A percentile compares a stretch with the other conserved stretches of the same genome.
These are phyloP conservation scores for Lepus oiostolus DNA, from an alignment of 2,797 vertebrate genomes.

Conservation along the genomic window DNA sequence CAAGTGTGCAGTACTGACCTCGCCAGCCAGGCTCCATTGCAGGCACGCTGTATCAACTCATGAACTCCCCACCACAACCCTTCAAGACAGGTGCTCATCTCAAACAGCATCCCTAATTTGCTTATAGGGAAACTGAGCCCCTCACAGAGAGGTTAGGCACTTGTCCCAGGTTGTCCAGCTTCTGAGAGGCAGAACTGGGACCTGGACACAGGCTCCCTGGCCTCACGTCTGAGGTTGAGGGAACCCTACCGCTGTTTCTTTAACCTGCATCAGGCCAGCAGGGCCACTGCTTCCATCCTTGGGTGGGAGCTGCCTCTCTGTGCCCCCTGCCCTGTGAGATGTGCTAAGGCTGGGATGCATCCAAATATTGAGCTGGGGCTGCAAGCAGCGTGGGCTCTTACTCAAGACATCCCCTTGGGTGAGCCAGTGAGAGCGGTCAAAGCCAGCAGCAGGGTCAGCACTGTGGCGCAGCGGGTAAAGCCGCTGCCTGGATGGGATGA, in stretches of 20 bases:
- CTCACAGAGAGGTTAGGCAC: neutral
- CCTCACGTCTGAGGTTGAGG: neutral
- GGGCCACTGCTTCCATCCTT: neutral
- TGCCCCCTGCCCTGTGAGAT: neutral
- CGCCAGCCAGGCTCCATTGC: neutral
- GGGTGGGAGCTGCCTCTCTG: too few species aligned
- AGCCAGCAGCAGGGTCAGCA: neutral
- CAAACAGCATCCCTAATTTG: neutral
- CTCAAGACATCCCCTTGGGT: neutral
- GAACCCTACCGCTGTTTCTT: neutral
- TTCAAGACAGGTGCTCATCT: neutral
- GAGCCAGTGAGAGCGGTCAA: neutral
- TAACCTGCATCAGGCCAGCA: neutral
- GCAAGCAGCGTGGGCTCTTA: neutral
- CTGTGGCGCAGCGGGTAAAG: too few species aligned
- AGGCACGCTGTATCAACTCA: neutral
- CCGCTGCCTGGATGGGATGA: too few species aligned
- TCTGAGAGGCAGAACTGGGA: neutral
- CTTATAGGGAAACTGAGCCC: neutral
- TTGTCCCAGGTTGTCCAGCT: neutral
- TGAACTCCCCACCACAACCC: neutral
- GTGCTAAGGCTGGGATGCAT: too few species aligned
- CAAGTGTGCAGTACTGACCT: accelerated
- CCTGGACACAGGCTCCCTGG: neutral
- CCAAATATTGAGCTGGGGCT: neutral